Base-by-base conservation (phyloP, 2,888 invertebrate genomes). In the Folsomia candida region DNA sequence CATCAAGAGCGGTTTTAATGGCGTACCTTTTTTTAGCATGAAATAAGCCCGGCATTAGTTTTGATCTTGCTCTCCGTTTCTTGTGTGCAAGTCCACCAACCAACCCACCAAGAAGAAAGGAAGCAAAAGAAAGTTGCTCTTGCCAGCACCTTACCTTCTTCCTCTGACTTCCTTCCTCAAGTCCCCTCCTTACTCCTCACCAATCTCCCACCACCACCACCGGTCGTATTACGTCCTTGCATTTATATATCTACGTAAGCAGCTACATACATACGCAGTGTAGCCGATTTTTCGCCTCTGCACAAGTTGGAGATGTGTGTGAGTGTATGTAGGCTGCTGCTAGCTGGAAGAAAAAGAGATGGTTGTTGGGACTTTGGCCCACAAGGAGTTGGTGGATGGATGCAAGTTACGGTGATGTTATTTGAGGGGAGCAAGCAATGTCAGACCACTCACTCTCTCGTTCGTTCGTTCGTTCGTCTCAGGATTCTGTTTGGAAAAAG, bases 381-480 rank as follows among this genome's bases (percentile, higher is more conserved):
- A n/a, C 9, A 47, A 18, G 18, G 70, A 70, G 60, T 51, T 47
- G 54, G 47, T 59, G 59, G 61, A 59, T 51, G 65, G 51, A 70
- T 64, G 65, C 47, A 47, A 9, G 9, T 47, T 47, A 11, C 47
- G 9, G 47, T 18, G 9, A 9, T 47, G 9, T n/a, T n/a, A n/a
- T n/a, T n/a, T n/a, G n/a, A n/a, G n/a, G n/a, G n/a, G n/a, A n/a
- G n/a, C n/a, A n/a, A n/a, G n/a, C n/a, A n/a, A n/a, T n/a, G n/a
- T n/a, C n/a, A n/a, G n/a, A n/a, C n/a, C n/a, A n/a, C n/a, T n/a
- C n/a, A n/a, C n/a, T n/a, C n/a, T n/a, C n/a, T n/a, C n/a, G n/a
- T n/a, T n/a, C n/a, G n/a, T n/a, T n/a, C n/a, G n/a, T n/a, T n/a
- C n/a, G n/a, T n/a, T n/a, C n/a, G n/a, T n/a, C n/a, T n/a, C n/a